Percentiles rank a stretch among this genome's conserved stretches.
These are phyloP conservation scores for Ailurus styani DNA, from an alignment of 2,113 vertebrate genomes.

Conservation along the genomic window DNA sequence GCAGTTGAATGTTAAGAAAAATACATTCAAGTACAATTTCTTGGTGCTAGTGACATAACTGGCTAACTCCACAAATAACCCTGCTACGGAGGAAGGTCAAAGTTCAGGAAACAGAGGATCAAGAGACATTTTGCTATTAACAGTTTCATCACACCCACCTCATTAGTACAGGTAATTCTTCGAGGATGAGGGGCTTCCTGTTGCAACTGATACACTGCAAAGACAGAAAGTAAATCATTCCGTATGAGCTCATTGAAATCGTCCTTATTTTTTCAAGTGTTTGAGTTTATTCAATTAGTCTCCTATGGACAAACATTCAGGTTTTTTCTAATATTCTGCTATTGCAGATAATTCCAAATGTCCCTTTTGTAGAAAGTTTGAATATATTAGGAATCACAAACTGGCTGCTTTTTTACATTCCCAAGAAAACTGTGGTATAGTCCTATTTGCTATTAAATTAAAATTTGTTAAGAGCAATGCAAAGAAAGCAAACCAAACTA, in stretches of 20 bases:
- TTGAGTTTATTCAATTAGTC: background rate
- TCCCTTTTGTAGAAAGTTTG: slow-evolving; percentile 45
- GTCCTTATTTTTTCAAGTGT: background rate
- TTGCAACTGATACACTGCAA: slow-evolving; percentile 85
- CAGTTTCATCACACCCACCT: slow-evolving; percentile 80
- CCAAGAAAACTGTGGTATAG: background rate
- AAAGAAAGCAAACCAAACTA: background rate
- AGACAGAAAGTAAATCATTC: slow-evolving; percentile 70
- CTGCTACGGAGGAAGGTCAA: background rate
- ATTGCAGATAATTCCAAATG: background rate
- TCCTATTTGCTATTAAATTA: slow-evolving; percentile 26
- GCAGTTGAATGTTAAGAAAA: background rate
- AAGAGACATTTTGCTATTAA: background rate
- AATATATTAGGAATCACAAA: background rate
- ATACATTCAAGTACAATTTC: background rate
- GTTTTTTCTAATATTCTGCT: background rate
- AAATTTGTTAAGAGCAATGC: slow-evolving; percentile 21
- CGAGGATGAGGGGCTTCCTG: slow-evolving; percentile 91
- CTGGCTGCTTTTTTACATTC: background rate
- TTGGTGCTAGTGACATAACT: background rate
- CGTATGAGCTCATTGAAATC: background rate
- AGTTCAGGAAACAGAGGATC: background rate
- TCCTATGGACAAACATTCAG: background rate
- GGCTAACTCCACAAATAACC: background rate
- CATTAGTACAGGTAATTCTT: slow-evolving; percentile 84